Percentiles rank a stretch among this genome's conserved stretches.
phyloP scores from a whole-genome alignment of 2,888 invertebrate genomes.

The Aleiodes testaceus region DNA sequence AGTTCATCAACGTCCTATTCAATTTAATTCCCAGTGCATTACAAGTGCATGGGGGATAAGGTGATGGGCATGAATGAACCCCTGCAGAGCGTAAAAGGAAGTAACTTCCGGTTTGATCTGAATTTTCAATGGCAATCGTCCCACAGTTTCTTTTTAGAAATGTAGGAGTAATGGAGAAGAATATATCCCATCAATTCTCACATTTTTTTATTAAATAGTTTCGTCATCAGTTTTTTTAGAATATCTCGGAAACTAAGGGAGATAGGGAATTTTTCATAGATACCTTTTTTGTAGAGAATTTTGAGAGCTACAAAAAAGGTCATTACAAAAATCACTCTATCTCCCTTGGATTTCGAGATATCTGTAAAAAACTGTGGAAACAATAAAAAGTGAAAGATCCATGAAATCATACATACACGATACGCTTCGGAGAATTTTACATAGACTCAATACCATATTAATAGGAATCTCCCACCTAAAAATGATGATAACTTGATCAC shows the following conservation, averaged over 20 bases:
- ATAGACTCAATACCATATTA: slow-evolving; percentile 34
- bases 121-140: slow-evolving; percentile 20
- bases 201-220: not conserved
- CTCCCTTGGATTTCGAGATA: no score
- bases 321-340: no score
- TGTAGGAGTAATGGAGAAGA: not conserved
- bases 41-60: not conserved
- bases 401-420: slow-evolving; percentile 7
- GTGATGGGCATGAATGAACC: slow-evolving; percentile 8
- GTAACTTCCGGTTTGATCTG: slow-evolving; percentile 11
- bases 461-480: slow-evolving; percentile 18
- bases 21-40: not conserved
- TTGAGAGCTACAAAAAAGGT: no score
- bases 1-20: not conserved
- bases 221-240: no score
- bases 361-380: not conserved
- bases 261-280: no score
- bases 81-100: slow-evolving; percentile 4
- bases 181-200: not conserved
- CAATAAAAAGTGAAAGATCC: slow-evolving; percentile 26
- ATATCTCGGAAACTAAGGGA: not conserved
- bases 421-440: slow-evolving; percentile 34
- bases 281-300: no score
- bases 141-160: slow-evolving; percentile 10
- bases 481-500: slow-evolving; percentile 33